phyloP scores from a whole-genome alignment of 2,888 invertebrate genomes.

The Macrosoma leucophasiata region DNA sequence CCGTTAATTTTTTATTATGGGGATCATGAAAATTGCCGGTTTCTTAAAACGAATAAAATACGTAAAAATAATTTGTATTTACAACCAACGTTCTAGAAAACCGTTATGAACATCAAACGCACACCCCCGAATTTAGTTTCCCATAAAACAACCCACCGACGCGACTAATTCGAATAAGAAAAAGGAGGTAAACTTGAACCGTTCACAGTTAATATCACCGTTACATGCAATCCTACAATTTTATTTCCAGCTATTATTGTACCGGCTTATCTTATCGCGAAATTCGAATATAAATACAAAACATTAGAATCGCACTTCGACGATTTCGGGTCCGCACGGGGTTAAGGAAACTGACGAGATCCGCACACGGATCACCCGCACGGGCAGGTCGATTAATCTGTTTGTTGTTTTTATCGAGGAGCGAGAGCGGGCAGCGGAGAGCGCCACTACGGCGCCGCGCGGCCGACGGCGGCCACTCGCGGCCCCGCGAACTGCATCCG shows the following conservation, averaged over 20 bases:
- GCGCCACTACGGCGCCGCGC: slow-evolving; percentile 66
- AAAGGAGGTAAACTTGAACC: slow-evolving; percentile 58
- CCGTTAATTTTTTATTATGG: too few relatives aligned
- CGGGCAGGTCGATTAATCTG: slow-evolving; percentile 66
- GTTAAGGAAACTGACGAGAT: slow-evolving; percentile 39
- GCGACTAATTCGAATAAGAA: too few relatives aligned
- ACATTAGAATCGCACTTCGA: slow-evolving; percentile 46
- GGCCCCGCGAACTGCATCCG: slow-evolving; percentile 64
- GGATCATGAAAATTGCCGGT: too few relatives aligned
- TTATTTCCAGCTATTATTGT: slow-evolving; percentile 65
- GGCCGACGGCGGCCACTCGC: slow-evolving; percentile 62
- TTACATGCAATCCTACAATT: slow-evolving; percentile 72
- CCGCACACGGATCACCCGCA: slow-evolving; percentile 46
- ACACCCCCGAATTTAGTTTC: slow-evolving; percentile 39
- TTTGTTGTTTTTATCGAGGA: slow-evolving; percentile 69
- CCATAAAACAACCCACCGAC: slow-evolving; percentile 44
- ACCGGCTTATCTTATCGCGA: slow-evolving; percentile 63
- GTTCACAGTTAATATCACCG: slow-evolving; percentile 66
- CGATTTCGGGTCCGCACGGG: slow-evolving; percentile 34
- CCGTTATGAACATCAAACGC: too few relatives aligned
- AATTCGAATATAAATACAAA: slow-evolving; percentile 62
- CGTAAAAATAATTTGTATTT: too few relatives aligned
- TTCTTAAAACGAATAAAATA: too few relatives aligned
- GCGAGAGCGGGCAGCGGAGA: slow-evolving; percentile 56
- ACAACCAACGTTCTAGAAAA: too few relatives aligned